Percentiles rank a stretch among this genome's conserved stretches.
Conservation (phyloP, 2,888 invertebrate species). For the Aphrophora alni region DNA sequence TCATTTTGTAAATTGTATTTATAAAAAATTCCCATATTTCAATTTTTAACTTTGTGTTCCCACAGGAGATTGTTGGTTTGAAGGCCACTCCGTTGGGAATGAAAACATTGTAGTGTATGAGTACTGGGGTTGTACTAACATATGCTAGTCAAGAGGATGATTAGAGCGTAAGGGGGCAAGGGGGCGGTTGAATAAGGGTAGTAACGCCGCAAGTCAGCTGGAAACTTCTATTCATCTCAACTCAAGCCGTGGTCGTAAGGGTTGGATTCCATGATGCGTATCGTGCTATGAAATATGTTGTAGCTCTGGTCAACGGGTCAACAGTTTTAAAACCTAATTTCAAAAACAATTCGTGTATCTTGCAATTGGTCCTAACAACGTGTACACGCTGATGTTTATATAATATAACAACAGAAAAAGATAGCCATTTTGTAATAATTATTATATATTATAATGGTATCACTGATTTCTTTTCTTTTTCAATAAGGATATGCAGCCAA, state of each 20-base stretch:
- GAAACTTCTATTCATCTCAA: background rate
- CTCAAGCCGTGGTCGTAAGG: background rate
- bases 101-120: background rate
- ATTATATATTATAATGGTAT: too few species aligned
- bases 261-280: background rate
- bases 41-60: background rate
- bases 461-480: too few species aligned
- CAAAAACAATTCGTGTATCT: too few species aligned
- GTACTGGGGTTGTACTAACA: background rate
- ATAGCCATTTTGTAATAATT: too few species aligned
- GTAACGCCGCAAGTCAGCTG: constrained; percentile 6
- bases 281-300: background rate
- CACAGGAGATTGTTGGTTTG: background rate
- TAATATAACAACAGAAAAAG: too few species aligned
- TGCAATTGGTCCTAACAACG: too few species aligned
- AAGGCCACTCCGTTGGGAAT: background rate
- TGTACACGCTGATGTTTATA: too few species aligned
- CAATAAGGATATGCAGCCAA: too few species aligned
- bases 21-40: background rate
- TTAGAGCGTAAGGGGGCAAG: background rate
- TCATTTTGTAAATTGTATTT: background rate
- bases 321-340: too few species aligned
- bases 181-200: background rate
- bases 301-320: background rate
- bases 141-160: constrained; percentile 9